Conservation (phyloP, 2,797 vertebrate genomes). For the Chloroceryle inda region DNA sequence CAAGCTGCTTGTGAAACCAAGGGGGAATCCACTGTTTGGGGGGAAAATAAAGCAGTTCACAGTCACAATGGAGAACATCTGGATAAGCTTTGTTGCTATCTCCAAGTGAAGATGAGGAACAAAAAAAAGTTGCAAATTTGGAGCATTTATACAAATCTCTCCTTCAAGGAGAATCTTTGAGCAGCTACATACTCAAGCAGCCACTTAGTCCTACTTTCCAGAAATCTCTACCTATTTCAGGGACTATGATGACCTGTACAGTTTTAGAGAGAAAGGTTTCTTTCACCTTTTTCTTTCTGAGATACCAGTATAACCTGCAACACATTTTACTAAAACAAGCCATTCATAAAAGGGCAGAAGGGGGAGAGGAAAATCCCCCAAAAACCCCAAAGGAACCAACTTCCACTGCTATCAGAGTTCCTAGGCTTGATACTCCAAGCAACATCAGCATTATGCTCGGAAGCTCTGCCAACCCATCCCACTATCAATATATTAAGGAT, state of each 20-base stretch:
- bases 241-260: not conserved
- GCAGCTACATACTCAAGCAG: not conserved
- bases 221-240: not conserved
- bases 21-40: not conserved
- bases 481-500: not conserved
- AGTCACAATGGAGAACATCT: not conserved
- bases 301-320: not conserved
- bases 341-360: not conserved
- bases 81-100: not conserved
- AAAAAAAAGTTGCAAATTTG: not conserved
- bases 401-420: not conserved
- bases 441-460: not conserved
- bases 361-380: too few species aligned
- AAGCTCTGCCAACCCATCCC: not conserved
- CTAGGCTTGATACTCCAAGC: not conserved
- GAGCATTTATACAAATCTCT: not conserved
- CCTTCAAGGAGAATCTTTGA: not conserved
- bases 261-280: not conserved
- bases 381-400: not conserved
- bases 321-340: not conserved
- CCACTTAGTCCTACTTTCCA: not conserved
- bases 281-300: not conserved
- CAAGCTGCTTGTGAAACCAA: not conserved
- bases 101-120: accelerated
- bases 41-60: not conserved